Evolutionary conservation across 2,113 vertebrate species (phyloP), one percentile per base, ranked within the genome.

Genomic region (Mesocricetus auratus): DNA sequence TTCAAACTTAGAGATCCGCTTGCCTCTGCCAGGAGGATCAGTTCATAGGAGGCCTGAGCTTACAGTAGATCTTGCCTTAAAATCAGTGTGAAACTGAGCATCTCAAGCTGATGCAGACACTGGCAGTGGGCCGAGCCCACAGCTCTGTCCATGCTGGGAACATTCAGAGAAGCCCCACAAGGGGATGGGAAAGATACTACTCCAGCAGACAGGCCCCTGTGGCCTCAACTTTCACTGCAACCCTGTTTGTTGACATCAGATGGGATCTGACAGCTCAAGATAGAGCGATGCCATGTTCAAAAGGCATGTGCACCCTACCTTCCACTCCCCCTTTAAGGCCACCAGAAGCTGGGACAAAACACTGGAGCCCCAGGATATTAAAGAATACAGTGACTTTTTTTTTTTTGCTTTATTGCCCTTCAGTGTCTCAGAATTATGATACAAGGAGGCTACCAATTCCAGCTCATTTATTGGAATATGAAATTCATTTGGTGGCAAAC

Each of bases 391-490:
- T 91, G 10, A 39, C 1, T 0, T 17, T 62, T 88, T 0, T 17
- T 62, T 88, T 31, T 31, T 94, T 92, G 19, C 83, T 68, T 98
- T 97, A 97, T 97, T 98, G 68, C 66, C 83, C 58, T 93, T 92
- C 94, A 88, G 86, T 94, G 87, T 89, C 97, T 96, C 96, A 92
- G 94, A 77, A 36, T 15, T 64, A 79, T 92, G 19, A 92, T 42
- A 95, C 93, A 96, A 75, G 0, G 13, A 36, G 86, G 91, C 79
- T 90, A 94, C 1, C 0, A 0, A 79, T 53, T 83, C 71, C 29
- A n/a, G 15, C 68, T 75, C 19, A 39, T 88, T 81, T 94, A 71
- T 31, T 50, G 58, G 53, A 91, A 95, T 68, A 83, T 92, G 73
- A 91, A 64, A 64, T 90, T 78, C 75, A 1, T 81, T 86, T 87